Evolutionary conservation across 2,113 vertebrate genomes (phyloP), one percentile per base, ranked within the genome.

Genomic region (Entomyzon cyanotis): DNA sequence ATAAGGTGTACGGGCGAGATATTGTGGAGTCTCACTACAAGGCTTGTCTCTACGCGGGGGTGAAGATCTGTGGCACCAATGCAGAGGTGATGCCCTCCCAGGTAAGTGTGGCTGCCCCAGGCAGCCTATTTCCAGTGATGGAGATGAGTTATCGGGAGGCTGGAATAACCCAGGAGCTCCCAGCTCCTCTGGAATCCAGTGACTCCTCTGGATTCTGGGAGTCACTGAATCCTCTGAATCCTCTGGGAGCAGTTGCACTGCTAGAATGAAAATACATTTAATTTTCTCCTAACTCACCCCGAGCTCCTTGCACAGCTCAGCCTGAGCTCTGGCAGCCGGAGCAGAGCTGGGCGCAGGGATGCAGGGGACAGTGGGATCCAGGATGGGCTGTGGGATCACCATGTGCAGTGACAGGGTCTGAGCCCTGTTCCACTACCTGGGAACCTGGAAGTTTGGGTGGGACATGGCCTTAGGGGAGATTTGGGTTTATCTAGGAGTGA

Each of bases 1-100:
- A 98, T 75, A 97, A 97, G 47, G 98, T 98, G 19, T 99, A 97
- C 0, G 99, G 98, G 59, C 97, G 99, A 2, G 99, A 99, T 68
- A 97, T 99, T 1, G 97, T 99, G 56, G 98, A 99, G 87, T 97
- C 97, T 46, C 98, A 98, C 96, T 98, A 98, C 97, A 98, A 98
- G 95, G 98, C 98, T 2, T 98, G 98, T 74, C 88, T 98, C 19
- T 98, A 98, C 1, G 98, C 98, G 1, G 98, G 98, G 17, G 96
- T 98, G 87, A 98, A 97, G 87, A 98, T 98, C 78, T 92, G 92
- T 44, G 98, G 98, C 80, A 98, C 98, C 84, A 98, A 98, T 1
- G 98, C 98, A 1, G 98, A 98, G 93, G 98, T 98, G 84, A 98
- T 98, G 98, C 98, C 98, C 27, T 98, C 98, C 52, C 98, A 98